phyloP scores from a whole-genome alignment of 2,888 invertebrate genomes.

The Nephrotoma flavescens region DNA sequence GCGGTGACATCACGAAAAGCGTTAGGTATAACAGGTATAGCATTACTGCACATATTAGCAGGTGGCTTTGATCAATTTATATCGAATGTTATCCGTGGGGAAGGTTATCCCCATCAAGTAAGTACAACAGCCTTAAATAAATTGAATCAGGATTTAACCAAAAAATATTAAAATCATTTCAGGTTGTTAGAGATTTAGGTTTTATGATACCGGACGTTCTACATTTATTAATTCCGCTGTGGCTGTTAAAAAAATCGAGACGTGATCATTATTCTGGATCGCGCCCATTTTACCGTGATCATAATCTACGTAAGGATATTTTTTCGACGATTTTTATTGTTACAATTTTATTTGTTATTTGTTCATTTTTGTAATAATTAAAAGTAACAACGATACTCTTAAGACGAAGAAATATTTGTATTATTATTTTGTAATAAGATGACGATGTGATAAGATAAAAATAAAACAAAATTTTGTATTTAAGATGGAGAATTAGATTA shows the following conservation, averaged over 20 bases:
- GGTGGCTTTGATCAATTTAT: constrained; percentile 51
- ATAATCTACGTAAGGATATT: constrained; percentile 23
- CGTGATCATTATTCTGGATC: constrained; percentile 24
- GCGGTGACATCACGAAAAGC: constrained; percentile 38
- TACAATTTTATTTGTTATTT: constrained; percentile 27
- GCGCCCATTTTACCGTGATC: constrained; percentile 28
- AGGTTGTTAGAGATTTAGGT: constrained; percentile 46
- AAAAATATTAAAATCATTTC: constrained; percentile 1
- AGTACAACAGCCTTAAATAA: constrained; percentile 5
- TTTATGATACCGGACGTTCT: constrained; percentile 53
- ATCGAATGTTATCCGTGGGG: constrained; percentile 44
- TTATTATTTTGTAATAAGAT: background rate
- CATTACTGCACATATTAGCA: constrained; percentile 43
- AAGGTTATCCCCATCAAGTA: constrained; percentile 51
- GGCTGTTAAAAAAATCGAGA: constrained; percentile 31
- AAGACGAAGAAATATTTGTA: background rate
- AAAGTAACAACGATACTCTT: background rate
- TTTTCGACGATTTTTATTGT: constrained; percentile 20
- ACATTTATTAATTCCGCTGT: constrained; percentile 43
- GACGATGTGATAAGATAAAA: background rate
- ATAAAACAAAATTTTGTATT: background rate
- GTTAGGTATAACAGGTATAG: constrained; percentile 42
- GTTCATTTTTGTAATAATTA: constrained; percentile 28
- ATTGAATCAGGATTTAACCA: background rate
- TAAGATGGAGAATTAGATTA: no score